Conservation (phyloP, 2,888 invertebrate genomes). For the Troglohyphantes excavatus region DNA sequence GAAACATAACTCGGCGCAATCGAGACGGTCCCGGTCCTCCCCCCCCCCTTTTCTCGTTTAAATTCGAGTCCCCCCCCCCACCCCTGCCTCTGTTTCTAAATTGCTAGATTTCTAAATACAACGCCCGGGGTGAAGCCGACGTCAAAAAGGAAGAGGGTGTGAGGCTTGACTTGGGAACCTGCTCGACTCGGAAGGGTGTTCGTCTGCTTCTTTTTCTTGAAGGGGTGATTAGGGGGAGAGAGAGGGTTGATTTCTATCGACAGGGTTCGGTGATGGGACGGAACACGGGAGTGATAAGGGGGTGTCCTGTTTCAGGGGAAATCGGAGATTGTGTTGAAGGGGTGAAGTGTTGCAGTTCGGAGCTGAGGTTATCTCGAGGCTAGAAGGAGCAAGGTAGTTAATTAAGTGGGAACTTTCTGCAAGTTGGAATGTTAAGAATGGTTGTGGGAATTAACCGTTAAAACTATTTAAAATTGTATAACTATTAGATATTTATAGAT, state of each 20-base stretch:
- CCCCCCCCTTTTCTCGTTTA: too few relatives aligned
- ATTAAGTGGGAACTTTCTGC: background rate
- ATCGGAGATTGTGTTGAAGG: background rate
- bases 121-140: background rate
- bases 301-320: background rate
- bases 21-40: slow-evolving; percentile 29
- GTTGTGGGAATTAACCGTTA: too few relatives aligned
- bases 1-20: slow-evolving; percentile 55
- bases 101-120: slow-evolving; percentile 43
- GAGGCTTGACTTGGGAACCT: background rate
- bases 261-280: background rate
- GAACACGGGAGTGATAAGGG: background rate
- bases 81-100: slow-evolving; percentile 16
- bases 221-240: slow-evolving; percentile 4
- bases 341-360: background rate
- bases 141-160: background rate
- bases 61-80: slow-evolving; percentile 21
- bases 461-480: too few relatives aligned
- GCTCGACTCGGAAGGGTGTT: background rate
- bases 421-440: too few relatives aligned
- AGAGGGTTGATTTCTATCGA: background rate
- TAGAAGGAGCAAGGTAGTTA: background rate
- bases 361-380: background rate
- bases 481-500: too few relatives aligned
- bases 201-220: background rate